Base-by-base conservation (phyloP, 2,888 invertebrate genomes). In the Coleophora flavipennella region DNA sequence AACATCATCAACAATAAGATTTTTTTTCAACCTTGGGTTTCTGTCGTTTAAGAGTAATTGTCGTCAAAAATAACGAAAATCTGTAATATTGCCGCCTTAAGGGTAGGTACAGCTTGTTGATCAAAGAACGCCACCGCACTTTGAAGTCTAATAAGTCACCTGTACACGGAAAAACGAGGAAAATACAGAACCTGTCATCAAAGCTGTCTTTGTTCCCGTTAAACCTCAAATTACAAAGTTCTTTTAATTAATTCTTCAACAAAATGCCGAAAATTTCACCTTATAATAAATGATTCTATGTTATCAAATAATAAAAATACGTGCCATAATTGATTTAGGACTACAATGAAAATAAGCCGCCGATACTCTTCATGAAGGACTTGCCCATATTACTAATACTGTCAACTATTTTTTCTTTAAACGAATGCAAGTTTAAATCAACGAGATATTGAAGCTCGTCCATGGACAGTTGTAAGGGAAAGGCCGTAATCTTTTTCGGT, bases 51-150 rank as follows among this genome's bases (percentile, higher is more conserved):
- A n/a, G n/a, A n/a, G n/a, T n/a, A n/a, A n/a, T n/a, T n/a, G n/a
- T n/a, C n/a, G n/a, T n/a, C n/a, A n/a, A n/a, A n/a, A n/a, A n/a
- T n/a, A n/a, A n/a, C n/a, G n/a, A n/a, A n/a, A n/a, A n/a, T n/a
- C n/a, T n/a, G n/a, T n/a, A n/a, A n/a, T n/a, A n/a, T n/a, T n/a
- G n/a, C n/a, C n/a, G n/a, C n/a, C n/a, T n/a, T n/a, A n/a, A n/a
- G n/a, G n/a, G n/a, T n/a, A n/a, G n/a, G 64, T 65, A 59, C 68
- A 64, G 62, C 53, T 50, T 73, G 20, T 20, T 20, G 78, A 79
- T 80, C 79, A 79, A 79, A 80, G 78, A 67, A 51, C 51, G 61
- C 10, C 13, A 44, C 45, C 59, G 57, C 20, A 55, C 56, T 63
- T 63, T 62, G 58, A 60, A 66, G 65, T 63, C n/a, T n/a, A n/a